Percentiles rank a stretch among this genome's conserved stretches.
These are phyloP conservation scores for Nautilus pompilius DNA, from an alignment of 1,140 invertebrate genomes.

Conservation along the genomic window DNA sequence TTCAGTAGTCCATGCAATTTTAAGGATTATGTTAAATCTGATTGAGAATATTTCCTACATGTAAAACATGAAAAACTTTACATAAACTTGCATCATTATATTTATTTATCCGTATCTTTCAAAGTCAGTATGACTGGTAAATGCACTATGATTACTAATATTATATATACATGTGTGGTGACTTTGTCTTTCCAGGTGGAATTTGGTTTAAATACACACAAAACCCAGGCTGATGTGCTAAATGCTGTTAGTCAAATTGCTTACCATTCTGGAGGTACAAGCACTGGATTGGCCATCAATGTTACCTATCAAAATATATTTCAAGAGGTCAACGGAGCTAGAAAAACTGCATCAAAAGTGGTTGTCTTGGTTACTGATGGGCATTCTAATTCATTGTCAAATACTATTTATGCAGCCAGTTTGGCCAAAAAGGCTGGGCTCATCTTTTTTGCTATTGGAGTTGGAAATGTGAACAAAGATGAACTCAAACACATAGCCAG, in stretches of 20 bases:
- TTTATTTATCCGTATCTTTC: too few relatives aligned
- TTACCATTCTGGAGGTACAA: slow-evolving; percentile 13
- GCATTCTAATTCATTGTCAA: background rate
- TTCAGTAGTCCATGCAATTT: too few relatives aligned
- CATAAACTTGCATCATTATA: too few relatives aligned
- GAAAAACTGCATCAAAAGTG: background rate
- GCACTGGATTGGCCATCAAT: slow-evolving; percentile 17
- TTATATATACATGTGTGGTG: too few relatives aligned
- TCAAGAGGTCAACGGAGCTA: background rate
- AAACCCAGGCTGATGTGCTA: slow-evolving; percentile 9
- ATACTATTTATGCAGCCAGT: slow-evolving; percentile 8
- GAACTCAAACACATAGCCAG: slow-evolving; percentile 16
- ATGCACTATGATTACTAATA: too few relatives aligned
- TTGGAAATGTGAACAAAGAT: slow-evolving; percentile 11
- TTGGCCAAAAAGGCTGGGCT: slow-evolving; percentile 11
- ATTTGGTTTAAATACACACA: slow-evolving; percentile 4
- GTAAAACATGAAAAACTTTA: too few relatives aligned
- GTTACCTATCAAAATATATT: slow-evolving; percentile 6
- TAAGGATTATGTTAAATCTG: too few relatives aligned
- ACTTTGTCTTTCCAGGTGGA: background rate
- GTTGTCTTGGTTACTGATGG: slow-evolving; percentile 20
- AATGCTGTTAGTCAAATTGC: slow-evolving; percentile 10
- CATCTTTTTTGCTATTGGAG: slow-evolving; percentile 18
- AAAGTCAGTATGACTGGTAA: too few relatives aligned
- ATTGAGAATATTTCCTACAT: too few relatives aligned